Percentiles rank a stretch among this genome's conserved stretches.
These are phyloP conservation scores for Oxytorus armatus DNA, from an alignment of 2,888 invertebrate species.

Conservation along the genomic window DNA sequence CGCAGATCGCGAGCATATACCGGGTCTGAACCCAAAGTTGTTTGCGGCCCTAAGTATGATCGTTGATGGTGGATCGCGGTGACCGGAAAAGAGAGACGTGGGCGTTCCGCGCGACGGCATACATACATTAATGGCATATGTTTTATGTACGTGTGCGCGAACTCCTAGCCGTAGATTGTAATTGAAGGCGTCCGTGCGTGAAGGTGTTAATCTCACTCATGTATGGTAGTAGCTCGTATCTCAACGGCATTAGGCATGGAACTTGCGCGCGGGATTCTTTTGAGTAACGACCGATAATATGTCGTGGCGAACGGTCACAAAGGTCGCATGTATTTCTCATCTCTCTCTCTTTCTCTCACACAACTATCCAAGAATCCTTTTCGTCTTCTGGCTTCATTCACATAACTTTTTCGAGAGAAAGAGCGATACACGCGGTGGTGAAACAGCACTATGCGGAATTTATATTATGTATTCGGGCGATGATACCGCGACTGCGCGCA, in stretches of 20 bases:
- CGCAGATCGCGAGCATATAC: conserved; percentile 4
- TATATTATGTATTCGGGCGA: conserved; percentile 14
- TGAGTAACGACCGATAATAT: conserved; percentile 66
- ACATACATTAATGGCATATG: not conserved
- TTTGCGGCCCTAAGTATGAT: conserved; percentile 23
- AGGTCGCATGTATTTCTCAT: conserved; percentile 61
- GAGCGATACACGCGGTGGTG: not conserved
- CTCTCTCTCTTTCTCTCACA: conserved; percentile 22
- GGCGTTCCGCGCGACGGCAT: conserved; percentile 53
- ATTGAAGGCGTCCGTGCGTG: conserved; percentile 72
- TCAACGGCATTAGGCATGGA: conserved; percentile 67
- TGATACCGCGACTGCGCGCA: conserved; percentile 28
- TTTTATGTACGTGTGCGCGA: conserved; percentile 5
- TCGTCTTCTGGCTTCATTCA: not conserved
- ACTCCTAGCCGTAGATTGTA: conserved; percentile 61
- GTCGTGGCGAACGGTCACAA: conserved; percentile 61
- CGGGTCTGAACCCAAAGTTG: conserved; percentile 27
- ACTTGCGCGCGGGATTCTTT: conserved; percentile 58
- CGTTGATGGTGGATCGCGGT: conserved; percentile 49
- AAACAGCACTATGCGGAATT: conserved; percentile 9
- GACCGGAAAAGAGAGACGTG: conserved; percentile 66
- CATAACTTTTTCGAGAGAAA: not conserved
- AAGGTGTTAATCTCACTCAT: conserved; percentile 70
- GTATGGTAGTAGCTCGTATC: conserved; percentile 65
- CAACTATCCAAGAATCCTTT: not conserved